Evolutionary conservation across 2,797 vertebrate genomes (phyloP).

Genomic region (Halcyon badia): DNA sequence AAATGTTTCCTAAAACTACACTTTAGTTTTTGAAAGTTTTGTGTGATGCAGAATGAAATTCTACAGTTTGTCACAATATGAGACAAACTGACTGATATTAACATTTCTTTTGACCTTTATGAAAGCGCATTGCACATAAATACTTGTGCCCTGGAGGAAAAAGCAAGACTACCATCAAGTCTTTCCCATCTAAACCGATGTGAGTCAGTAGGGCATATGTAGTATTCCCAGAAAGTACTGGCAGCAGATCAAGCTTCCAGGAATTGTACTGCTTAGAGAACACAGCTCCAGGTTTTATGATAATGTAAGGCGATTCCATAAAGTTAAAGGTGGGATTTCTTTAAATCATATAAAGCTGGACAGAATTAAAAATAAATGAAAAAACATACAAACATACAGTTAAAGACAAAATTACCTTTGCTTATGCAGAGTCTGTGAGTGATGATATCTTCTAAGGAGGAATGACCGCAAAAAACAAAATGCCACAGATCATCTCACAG

Average conservation of each 20-base stretch:
- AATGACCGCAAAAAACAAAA: not conserved
- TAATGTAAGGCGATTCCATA: not conserved
- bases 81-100: not conserved
- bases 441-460: not conserved
- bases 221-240: constrained; percentile 26
- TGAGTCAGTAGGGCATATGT: not conserved
- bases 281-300: not conserved
- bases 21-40: not conserved
- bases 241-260: not conserved
- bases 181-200: not conserved
- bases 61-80: not conserved
- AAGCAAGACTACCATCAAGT: not conserved
- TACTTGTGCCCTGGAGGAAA: not conserved
- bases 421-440: accelerated
- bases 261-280: constrained; percentile 3
- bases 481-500: not conserved
- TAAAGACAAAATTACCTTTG: not conserved
- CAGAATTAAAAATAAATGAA: not conserved
- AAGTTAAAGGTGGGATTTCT: not conserved
- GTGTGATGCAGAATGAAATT: not conserved
- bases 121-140: not conserved
- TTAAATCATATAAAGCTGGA: not conserved
- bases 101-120: not conserved
- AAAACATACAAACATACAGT: accelerated
- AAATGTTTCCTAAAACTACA: not conserved